These are phyloP conservation scores for Megamerina dolium DNA, from an alignment of 2,888 invertebrate genomes.

Conservation along the genomic window DNA sequence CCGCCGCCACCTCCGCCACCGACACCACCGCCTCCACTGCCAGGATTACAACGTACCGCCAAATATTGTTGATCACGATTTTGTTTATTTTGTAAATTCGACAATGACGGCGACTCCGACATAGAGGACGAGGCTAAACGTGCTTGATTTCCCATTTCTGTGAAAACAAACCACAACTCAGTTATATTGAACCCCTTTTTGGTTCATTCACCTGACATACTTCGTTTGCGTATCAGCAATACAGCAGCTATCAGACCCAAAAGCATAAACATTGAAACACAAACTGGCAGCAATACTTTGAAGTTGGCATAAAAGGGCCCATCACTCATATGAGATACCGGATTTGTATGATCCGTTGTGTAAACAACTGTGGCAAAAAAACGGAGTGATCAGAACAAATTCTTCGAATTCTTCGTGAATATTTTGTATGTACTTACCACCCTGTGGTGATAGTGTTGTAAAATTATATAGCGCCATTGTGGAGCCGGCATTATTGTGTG, in stretches of 20 bases:
- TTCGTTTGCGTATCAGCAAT: slow-evolving; percentile 63
- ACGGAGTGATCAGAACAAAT: too few species aligned
- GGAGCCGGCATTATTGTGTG: slow-evolving; percentile 82
- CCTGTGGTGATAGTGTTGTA: slow-evolving; percentile 71
- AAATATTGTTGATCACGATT: slow-evolving; percentile 73
- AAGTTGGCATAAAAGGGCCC: slow-evolving; percentile 63
- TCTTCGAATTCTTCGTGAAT: too few species aligned
- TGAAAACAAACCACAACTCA: too few species aligned
- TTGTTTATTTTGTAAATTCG: slow-evolving; percentile 73
- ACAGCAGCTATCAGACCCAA: slow-evolving; percentile 63
- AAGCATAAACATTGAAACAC: slow-evolving; percentile 61
- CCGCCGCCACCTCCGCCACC: too few species aligned
- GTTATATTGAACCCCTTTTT: too few species aligned
- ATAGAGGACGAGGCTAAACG: slow-evolving; percentile 52
- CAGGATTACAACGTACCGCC: slow-evolving; percentile 61
- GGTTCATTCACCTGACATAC: too few species aligned
- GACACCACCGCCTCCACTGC: too few species aligned
- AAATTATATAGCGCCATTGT: slow-evolving; percentile 78
- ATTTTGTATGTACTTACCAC: slow-evolving; percentile 55
- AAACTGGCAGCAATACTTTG: slow-evolving; percentile 58
- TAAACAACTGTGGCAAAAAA: slow-evolving; percentile 51
- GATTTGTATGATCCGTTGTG: slow-evolving; percentile 61
- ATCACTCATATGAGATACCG: slow-evolving; percentile 62
- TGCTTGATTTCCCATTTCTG: slow-evolving; percentile 51
- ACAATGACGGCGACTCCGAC: slow-evolving; percentile 71